Evolutionary conservation across 2,113 vertebrate species (phyloP).

Genomic region (Oxyura jamaicensis): DNA sequence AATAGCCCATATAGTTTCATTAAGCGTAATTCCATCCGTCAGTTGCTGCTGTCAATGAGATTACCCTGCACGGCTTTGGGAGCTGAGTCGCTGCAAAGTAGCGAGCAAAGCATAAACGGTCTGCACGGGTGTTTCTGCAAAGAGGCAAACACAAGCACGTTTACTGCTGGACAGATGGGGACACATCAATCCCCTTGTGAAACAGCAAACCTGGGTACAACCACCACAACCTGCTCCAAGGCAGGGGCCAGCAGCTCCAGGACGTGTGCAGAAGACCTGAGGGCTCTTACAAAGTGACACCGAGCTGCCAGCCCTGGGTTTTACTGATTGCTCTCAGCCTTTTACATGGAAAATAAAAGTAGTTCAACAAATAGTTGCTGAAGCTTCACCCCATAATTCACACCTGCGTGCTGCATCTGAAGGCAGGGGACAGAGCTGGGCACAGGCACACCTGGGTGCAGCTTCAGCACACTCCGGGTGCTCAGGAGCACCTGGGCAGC

Average conservation of each 20-base stretch:
- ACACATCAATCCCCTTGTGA: background rate
- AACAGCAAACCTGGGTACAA: background rate
- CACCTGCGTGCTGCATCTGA: background rate
- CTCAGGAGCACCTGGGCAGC: background rate
- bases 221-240: background rate
- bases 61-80: background rate
- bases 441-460: too few species aligned
- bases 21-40: background rate
- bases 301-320: background rate
- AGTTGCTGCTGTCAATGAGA: background rate
- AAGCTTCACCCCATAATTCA: background rate
- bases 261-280: background rate
- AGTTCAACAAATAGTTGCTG: background rate
- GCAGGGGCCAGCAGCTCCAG: too few species aligned
- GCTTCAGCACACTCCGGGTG: background rate
- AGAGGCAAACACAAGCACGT: background rate
- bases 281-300: background rate
- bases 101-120: background rate
- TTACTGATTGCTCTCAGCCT: background rate
- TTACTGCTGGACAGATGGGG: accelerated
- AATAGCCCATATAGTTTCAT: background rate
- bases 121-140: background rate
- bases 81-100: background rate
- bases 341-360: too few species aligned
- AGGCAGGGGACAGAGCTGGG: background rate